A percentile compares a stretch with the other conserved stretches of the same genome.
Conservation (phyloP, 2,888 invertebrate species). For the Metallyticus violacea region DNA sequence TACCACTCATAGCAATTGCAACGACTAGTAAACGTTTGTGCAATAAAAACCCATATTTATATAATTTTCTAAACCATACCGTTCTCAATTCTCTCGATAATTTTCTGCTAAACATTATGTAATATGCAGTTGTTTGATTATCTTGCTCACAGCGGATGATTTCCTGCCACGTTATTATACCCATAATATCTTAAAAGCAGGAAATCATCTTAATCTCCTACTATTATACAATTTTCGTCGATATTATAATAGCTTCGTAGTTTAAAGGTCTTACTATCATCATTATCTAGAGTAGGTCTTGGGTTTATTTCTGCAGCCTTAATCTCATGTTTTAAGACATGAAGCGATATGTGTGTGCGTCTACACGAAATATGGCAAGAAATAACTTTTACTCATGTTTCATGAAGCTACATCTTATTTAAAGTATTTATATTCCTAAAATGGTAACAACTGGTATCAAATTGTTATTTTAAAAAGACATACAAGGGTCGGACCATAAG, state of each 20-base stretch:
- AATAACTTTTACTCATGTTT: too few relatives aligned
- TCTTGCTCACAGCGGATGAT: not conserved
- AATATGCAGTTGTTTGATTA: not conserved
- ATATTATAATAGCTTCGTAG: not conserved
- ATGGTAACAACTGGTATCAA: too few relatives aligned
- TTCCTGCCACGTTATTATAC: not conserved
- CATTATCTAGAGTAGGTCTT: not conserved
- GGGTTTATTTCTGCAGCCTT: too few relatives aligned
- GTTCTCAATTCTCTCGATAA: not conserved
- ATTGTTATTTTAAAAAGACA: too few relatives aligned
- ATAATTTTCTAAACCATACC: not conserved
- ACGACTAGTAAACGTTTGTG: too few relatives aligned
- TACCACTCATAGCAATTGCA: too few relatives aligned
- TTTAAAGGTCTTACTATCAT: not conserved
- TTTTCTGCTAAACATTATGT: not conserved
- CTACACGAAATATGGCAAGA: too few relatives aligned
- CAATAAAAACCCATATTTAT: not conserved
- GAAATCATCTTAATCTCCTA: not conserved
- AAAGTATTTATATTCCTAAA: too few relatives aligned
- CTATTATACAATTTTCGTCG: not conserved
- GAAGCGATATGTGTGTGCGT: too few relatives aligned
- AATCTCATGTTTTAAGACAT: too few relatives aligned
- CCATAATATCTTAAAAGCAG: not conserved
- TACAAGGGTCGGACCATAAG: too few relatives aligned
- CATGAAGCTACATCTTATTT: too few relatives aligned